A percentile compares a stretch with the other conserved stretches of the same genome.
Conservation (phyloP, 2,113 vertebrate genomes). For the Colaptes auratus region DNA sequence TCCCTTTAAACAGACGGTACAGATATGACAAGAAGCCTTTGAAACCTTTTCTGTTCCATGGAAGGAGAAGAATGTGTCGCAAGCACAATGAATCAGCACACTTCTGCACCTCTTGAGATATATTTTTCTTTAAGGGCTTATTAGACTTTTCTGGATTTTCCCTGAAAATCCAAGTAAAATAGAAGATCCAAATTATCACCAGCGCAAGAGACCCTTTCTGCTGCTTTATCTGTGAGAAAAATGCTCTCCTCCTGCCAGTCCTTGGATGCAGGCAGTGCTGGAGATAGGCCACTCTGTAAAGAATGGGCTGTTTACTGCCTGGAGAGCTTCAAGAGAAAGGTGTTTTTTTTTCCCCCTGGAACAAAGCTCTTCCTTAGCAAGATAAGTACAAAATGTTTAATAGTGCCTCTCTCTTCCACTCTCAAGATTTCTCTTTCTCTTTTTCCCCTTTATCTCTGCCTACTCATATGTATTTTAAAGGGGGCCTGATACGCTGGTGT, state of each 20-base stretch:
- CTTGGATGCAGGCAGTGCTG: slow-evolving; percentile 8
- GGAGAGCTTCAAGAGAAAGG: slow-evolving; percentile 32
- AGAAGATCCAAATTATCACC: slow-evolving; percentile 20
- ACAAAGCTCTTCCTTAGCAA: slow-evolving; percentile 53
- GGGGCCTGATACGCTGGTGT: not conserved
- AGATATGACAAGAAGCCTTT: not conserved
- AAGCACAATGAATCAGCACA: not conserved
- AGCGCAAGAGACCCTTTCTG: not conserved
- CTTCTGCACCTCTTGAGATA: not conserved
- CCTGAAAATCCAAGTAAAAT: slow-evolving; percentile 14
- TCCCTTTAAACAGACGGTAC: not conserved
- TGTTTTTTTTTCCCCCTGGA: not conserved
- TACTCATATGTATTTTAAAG: slow-evolving; percentile 55
- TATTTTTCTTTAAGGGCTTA: not conserved
- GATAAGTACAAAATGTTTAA: slow-evolving; percentile 67
- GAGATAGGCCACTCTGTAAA: slow-evolving; percentile 49
- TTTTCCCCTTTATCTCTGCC: slow-evolving; percentile 56
- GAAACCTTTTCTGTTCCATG: not conserved
- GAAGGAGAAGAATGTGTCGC: not conserved
- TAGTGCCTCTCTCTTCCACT: slow-evolving; percentile 28
- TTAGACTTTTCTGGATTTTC: not conserved
- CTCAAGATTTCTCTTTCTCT: slow-evolving; percentile 43
- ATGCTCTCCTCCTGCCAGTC: slow-evolving; percentile 9
- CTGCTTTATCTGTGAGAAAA: slow-evolving; percentile 56
- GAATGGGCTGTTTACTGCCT: slow-evolving; percentile 59